Percentiles rank a stretch among this genome's conserved stretches.
phyloP scores from a whole-genome alignment of 2,888 invertebrate genomes.

The Resseliella maxima region DNA sequence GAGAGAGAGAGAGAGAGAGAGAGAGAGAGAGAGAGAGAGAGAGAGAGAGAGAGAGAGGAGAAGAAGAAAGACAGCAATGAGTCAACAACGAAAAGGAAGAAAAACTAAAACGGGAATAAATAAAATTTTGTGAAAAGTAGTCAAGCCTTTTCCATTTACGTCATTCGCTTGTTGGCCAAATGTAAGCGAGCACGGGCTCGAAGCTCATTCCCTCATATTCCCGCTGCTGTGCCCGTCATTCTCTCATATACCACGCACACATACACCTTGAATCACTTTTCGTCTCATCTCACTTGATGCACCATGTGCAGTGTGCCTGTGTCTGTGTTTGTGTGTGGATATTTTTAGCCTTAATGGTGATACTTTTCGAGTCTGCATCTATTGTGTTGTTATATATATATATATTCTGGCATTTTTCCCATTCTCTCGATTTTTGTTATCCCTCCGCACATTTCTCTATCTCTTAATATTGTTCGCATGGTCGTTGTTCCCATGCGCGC shows the following conservation, averaged over 20 bases:
- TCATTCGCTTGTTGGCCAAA: conserved; percentile 1
- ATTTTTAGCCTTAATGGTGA: conserved; percentile 43
- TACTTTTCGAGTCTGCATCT: background rate
- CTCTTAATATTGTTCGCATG: conserved; percentile 45
- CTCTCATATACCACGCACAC: too few relatives aligned
- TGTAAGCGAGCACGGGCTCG: background rate
- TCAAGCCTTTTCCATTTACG: conserved; percentile 48
- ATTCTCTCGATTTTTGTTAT: too few relatives aligned
- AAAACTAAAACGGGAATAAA: conserved; percentile 17
- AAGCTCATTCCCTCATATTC: background rate
- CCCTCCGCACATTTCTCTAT: too few relatives aligned
- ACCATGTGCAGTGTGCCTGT: background rate
- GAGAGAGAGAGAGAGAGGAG: background rate
- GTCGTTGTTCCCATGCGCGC: conserved; percentile 4
- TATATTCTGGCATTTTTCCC: too few relatives aligned
- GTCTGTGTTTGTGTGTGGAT: background rate
- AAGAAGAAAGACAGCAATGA: background rate
- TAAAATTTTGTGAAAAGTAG: conserved; percentile 34
- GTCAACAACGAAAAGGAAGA: background rate
- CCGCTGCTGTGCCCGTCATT: background rate
- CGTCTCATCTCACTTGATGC: background rate
- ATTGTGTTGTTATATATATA: too few relatives aligned
- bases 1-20: background rate
- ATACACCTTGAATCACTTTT: background rate
- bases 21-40: background rate